Conservation (phyloP, 2,113 vertebrate species). For the Camelus dromedarius region DNA sequence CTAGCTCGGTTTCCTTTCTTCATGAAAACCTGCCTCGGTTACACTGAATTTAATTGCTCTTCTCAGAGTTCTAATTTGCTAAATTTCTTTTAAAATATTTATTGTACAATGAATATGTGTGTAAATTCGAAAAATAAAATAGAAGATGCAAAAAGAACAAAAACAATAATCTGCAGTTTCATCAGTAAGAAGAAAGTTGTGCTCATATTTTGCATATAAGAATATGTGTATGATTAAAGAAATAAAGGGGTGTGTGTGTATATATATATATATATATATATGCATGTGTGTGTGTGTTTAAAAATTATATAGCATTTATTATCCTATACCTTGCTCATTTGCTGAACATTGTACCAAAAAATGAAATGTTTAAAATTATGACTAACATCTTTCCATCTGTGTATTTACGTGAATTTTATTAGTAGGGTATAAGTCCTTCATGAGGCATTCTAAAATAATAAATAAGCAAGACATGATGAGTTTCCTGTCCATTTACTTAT, state of each 20-base stretch:
- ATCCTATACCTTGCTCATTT: background rate
- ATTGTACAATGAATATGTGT: background rate
- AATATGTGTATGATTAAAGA: background rate
- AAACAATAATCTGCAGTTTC: background rate
- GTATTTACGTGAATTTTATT: background rate
- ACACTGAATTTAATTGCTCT: background rate
- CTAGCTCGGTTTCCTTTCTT: background rate
- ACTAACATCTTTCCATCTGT: background rate
- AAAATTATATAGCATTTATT: background rate
- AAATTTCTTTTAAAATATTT: background rate
- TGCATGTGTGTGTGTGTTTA: background rate
- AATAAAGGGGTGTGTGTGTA: background rate
- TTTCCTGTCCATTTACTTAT: background rate
- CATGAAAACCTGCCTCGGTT: background rate
- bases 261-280: too few species aligned
- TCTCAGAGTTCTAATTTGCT: background rate
- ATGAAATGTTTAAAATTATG: background rate
- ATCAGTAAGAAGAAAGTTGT: background rate
- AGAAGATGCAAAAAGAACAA: background rate
- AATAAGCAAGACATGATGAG: background rate
- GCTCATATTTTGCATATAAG: background rate
- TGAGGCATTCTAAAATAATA: background rate
- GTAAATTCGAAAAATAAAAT: conserved; percentile 4
- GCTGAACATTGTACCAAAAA: background rate
- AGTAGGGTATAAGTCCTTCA: background rate